These are phyloP conservation scores for Trisateles emortualis DNA, from an alignment of 2,888 invertebrate genomes.

Conservation along the genomic window DNA sequence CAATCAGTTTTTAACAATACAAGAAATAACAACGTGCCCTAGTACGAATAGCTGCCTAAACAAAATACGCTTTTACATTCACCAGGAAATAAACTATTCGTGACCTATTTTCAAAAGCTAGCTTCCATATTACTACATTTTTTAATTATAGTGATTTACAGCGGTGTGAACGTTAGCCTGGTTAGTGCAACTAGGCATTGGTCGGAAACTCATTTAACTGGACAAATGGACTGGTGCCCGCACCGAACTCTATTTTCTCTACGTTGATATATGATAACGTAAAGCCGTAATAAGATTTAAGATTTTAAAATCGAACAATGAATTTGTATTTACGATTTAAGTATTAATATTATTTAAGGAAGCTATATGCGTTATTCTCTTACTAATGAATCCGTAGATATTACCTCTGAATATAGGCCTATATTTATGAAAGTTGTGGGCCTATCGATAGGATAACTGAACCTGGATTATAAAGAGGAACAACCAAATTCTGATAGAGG, in stretches of 20 bases:
- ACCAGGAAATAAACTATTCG: background rate
- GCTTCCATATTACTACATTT: background rate
- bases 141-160: slow-evolving; percentile 26
- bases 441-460: too few relatives aligned
- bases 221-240: slow-evolving; percentile 21
- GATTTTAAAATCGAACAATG: background rate
- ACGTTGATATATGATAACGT: background rate
- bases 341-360: too few relatives aligned
- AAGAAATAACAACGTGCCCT: too few relatives aligned
- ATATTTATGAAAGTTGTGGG: too few relatives aligned
- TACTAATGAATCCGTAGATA: too few relatives aligned
- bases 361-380: too few relatives aligned
- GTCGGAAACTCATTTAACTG: slow-evolving; percentile 26
- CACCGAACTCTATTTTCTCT: slow-evolving; percentile 16
- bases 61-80: too few relatives aligned
- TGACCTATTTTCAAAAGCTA: background rate
- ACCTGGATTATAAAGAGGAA: too few relatives aligned
- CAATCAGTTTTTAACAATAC: too few relatives aligned
- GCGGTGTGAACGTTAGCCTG: slow-evolving; percentile 14
- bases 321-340: background rate
- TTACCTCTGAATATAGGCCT: too few relatives aligned
- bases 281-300: background rate
- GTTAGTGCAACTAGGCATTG: slow-evolving; percentile 6
- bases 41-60: too few relatives aligned
- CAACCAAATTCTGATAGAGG: too few relatives aligned